Evolutionary conservation across 2,113 vertebrate species (phyloP), one percentile per base, ranked within the genome.

Genomic region (Callospermophilus lateralis): DNA sequence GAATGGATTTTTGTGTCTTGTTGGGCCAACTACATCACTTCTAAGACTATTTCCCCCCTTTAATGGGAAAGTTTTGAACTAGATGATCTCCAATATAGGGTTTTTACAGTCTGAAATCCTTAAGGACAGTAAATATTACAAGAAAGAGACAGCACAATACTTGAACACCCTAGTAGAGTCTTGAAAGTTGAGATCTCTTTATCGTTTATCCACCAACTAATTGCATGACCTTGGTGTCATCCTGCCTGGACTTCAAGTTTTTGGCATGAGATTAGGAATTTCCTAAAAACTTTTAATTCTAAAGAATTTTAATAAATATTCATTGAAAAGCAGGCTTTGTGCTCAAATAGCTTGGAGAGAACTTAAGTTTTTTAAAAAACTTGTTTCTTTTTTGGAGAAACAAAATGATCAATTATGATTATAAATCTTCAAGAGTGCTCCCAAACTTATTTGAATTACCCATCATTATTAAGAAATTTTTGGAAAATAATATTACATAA

Each of bases 301-400:
- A 84, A 8, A 94, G 48, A 61, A 84, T 95, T 94, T 81, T 53
- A 90, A 37, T 77, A 94, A 94, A 89, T 93, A 85, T 22, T 67
- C 80, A 76, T 26, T 61, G 17, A 28, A 53, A 45, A 0, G 92
- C 85, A 94, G 16, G 4, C 89, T 93, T 86, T 68, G 5, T 81
- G 61, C 67, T 92, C 81, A 96, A 73, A 81, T 81, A 88, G 37
- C 8, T 70, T 92, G 73, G 58, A 42, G 53, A 89, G 93, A 93
- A 93, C 16, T 37, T 68, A 3, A 37, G 6, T 45, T 53, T 87
- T 80, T 45, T 0, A 20, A n/a, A 94, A 72, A 39, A 55, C 6
- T 39, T 37, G 0, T 65, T 96, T n/a, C 30, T 93, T 84, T 96
- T 87, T 37, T 76, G 0, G 89, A 84, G 63, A n/a, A n/a, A n/a